Conservation (phyloP, 2,113 vertebrate species). For the Prolemur simus region DNA sequence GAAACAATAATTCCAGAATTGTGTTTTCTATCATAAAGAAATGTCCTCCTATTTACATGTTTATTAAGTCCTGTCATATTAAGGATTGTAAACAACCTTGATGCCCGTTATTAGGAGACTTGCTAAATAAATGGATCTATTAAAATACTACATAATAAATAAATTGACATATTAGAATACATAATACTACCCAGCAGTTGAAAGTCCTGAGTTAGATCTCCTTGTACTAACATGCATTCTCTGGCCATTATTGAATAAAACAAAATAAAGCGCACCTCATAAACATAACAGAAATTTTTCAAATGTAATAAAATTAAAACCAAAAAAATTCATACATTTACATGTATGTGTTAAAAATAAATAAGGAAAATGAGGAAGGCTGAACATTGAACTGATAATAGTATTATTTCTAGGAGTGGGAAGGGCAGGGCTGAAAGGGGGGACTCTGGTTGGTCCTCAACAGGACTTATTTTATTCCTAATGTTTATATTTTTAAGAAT, state of each 20-base stretch:
- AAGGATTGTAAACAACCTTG: not conserved
- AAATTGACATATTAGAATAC: not conserved
- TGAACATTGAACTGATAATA: not conserved
- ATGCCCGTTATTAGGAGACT: not conserved
- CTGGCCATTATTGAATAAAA: not conserved
- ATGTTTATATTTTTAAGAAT: not conserved
- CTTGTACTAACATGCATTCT: not conserved
- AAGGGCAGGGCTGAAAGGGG: not conserved
- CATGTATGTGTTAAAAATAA: not conserved
- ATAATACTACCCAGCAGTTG: too few relatives aligned
- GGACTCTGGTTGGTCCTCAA: rapidly evolving
- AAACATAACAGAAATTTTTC: not conserved
- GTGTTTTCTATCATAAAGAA: not conserved
- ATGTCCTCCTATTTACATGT: not conserved
- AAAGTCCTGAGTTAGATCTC: not conserved
- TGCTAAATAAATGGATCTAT: not conserved
- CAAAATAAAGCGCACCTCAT: not conserved
- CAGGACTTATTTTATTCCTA: not conserved
- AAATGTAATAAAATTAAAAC: not conserved
- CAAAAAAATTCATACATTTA: not conserved
- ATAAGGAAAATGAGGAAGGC: not conserved
- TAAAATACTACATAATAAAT: not conserved
- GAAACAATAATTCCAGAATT: not conserved
- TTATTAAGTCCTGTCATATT: not conserved
- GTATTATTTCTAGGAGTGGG: not conserved